A percentile compares a stretch with the other conserved stretches of the same genome.
These are phyloP conservation scores for Lypha dubia DNA, from an alignment of 2,888 invertebrate genomes.

Conservation along the genomic window DNA sequence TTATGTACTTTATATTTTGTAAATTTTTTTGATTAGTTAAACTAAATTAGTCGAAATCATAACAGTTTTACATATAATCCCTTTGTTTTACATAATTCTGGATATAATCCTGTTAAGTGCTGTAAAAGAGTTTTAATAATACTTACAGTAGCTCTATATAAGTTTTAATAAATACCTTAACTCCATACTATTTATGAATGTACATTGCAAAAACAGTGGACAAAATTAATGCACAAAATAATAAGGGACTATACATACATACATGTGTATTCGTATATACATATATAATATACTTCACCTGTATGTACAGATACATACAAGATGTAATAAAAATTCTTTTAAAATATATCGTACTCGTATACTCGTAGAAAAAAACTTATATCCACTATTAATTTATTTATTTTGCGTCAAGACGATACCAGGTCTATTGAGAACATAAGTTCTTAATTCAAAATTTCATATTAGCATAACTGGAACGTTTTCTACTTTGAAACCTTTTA, in stretches of 20 bases:
- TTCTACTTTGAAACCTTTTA: too few species aligned
- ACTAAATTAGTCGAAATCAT: background rate
- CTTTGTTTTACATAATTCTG: background rate
- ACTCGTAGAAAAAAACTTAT: too few species aligned
- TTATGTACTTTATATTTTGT: background rate
- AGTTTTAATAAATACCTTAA: constrained; percentile 6
- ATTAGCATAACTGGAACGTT: too few species aligned
- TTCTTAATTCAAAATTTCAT: too few species aligned
- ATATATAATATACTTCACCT: too few species aligned
- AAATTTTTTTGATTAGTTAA: background rate
- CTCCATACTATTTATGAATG: background rate
- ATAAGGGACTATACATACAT: background rate
- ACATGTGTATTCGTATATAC: too few species aligned
- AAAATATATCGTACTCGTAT: too few species aligned
- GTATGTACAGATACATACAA: too few species aligned
- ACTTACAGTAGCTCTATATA: constrained; percentile 4
- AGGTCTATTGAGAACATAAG: too few species aligned
- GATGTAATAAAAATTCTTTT: too few species aligned
- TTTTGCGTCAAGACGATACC: too few species aligned
- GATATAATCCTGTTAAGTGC: background rate
- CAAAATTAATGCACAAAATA: constrained; percentile 47
- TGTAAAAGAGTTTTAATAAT: background rate
- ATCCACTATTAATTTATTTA: too few species aligned
- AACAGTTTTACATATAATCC: background rate
- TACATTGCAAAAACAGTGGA: constrained; percentile 36